These are phyloP conservation scores for Apis florea DNA, from an alignment of 1,140 invertebrate species.

Conservation along the genomic window DNA sequence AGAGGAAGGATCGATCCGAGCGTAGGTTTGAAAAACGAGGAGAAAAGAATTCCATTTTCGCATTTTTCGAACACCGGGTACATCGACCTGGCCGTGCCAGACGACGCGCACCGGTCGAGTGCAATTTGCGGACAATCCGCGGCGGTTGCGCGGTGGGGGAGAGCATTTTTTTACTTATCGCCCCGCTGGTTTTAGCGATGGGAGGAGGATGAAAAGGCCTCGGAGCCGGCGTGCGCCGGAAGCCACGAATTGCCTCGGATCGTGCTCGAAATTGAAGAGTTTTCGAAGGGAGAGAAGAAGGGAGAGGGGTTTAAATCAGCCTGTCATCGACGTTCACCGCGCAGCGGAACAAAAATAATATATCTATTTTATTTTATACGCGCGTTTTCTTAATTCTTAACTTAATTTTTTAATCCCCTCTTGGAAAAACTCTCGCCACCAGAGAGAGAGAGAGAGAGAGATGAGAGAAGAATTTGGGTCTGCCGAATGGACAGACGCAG, in stretches of 20 bases:
- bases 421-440: too few species aligned
- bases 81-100: constrained; percentile 45
- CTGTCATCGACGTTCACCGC: too few species aligned
- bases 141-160: constrained; percentile 26
- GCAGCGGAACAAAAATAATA: too few species aligned
- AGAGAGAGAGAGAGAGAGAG: too few species aligned
- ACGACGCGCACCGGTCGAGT: constrained; percentile 39
- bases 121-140: constrained; percentile 57
- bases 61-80: constrained; percentile 55
- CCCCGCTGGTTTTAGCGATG: constrained; percentile 26
- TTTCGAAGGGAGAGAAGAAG: constrained; percentile 11
- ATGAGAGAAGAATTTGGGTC: neutral
- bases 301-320: too few species aligned
- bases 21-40: too few species aligned
- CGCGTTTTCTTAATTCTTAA: too few species aligned
- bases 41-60: too few species aligned
- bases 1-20: too few species aligned
- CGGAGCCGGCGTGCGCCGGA: constrained; percentile 13
- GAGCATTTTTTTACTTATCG: constrained; percentile 55
- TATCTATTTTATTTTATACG: too few species aligned
- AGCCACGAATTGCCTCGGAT: constrained; percentile 1
- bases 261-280: constrained; percentile 5
- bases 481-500: neutral
- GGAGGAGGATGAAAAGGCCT: constrained; percentile 33
- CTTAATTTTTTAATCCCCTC: too few species aligned